phyloP scores from a whole-genome alignment of 2,888 invertebrate species.

The Therioaphis trifolii region DNA sequence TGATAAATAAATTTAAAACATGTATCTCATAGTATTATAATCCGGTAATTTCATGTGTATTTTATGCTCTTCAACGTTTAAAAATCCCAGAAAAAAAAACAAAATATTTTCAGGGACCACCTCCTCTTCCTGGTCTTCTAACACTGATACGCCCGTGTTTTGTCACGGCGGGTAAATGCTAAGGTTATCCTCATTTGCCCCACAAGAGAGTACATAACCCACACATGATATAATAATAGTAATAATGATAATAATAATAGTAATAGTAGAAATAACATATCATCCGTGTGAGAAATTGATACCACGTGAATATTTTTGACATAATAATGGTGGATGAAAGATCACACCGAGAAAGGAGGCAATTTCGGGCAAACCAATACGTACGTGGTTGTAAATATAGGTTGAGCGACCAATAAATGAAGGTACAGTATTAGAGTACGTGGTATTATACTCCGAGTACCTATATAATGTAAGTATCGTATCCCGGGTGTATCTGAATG shows the following conservation, averaged over 20 bases:
- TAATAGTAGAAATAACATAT: too few relatives aligned
- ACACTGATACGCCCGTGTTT: too few relatives aligned
- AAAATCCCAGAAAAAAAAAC: not conserved
- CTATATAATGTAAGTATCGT: not conserved
- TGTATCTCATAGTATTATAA: not conserved
- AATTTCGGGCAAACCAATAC: not conserved
- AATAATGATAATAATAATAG: too few relatives aligned
- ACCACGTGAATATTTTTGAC: not conserved
- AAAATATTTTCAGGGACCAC: not conserved
- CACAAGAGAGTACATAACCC: too few relatives aligned
- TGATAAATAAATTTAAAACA: constrained; percentile 40
- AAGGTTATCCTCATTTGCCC: too few relatives aligned
- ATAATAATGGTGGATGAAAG: not conserved
- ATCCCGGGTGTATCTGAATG: constrained; percentile 10
- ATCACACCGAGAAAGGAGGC: too few relatives aligned
- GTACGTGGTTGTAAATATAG: not conserved
- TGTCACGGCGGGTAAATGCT: too few relatives aligned
- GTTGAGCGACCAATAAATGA: too few relatives aligned
- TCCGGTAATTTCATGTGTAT: not conserved
- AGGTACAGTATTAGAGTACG: not conserved
- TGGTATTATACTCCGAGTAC: not conserved
- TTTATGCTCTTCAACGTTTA: too few relatives aligned
- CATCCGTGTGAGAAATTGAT: not conserved
- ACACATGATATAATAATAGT: too few relatives aligned
- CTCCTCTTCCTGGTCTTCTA: too few relatives aligned